phyloP scores from a whole-genome alignment of 2,797 vertebrate species.

The Sylvia borin region DNA sequence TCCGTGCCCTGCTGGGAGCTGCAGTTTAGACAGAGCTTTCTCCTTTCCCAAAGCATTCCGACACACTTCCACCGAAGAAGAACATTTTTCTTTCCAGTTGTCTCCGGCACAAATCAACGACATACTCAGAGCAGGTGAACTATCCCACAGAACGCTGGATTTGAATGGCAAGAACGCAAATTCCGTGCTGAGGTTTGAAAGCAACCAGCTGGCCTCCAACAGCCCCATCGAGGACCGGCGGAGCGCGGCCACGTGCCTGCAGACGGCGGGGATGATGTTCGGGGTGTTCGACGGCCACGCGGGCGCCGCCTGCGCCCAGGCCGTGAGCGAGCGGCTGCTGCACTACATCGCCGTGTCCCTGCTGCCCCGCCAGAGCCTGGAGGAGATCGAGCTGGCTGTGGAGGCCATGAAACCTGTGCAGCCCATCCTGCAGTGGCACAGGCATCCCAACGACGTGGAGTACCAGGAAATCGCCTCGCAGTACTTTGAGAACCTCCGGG shows the following conservation, averaged over 20 bases:
- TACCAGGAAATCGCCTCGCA: constrained; percentile 86
- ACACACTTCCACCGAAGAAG: constrained; percentile 80
- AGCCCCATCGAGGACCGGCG: constrained; percentile 90
- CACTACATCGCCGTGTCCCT: constrained; percentile 91
- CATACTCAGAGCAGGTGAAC: constrained; percentile 85
- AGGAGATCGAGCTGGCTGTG: constrained; percentile 87
- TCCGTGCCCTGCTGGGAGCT: constrained; percentile 44
- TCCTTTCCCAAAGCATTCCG: constrained; percentile 56
- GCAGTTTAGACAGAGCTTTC: background rate
- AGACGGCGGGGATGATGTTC: constrained; percentile 91
- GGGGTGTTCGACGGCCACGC: constrained; percentile 95
- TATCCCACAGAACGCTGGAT: constrained; percentile 79
- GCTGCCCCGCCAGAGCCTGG: constrained; percentile 85
- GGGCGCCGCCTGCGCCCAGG: constrained; percentile 90
- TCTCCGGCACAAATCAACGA: constrained; percentile 84
- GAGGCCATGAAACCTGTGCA: constrained; percentile 83
- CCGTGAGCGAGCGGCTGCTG: constrained; percentile 90
- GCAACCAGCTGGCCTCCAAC: constrained; percentile 92
- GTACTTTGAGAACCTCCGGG: constrained; percentile 89
- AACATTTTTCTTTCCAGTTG: constrained; percentile 84
- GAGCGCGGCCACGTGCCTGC: constrained; percentile 88
- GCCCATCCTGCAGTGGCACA: constrained; percentile 91
- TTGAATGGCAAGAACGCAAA: constrained; percentile 77
- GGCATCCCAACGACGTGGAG: constrained; percentile 84
- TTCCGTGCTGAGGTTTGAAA: constrained; percentile 89